Percentiles rank a stretch among this genome's conserved stretches.
phyloP scores from a whole-genome alignment of 2,797 vertebrate genomes.

The Kryptolebias ocellatus region DNA sequence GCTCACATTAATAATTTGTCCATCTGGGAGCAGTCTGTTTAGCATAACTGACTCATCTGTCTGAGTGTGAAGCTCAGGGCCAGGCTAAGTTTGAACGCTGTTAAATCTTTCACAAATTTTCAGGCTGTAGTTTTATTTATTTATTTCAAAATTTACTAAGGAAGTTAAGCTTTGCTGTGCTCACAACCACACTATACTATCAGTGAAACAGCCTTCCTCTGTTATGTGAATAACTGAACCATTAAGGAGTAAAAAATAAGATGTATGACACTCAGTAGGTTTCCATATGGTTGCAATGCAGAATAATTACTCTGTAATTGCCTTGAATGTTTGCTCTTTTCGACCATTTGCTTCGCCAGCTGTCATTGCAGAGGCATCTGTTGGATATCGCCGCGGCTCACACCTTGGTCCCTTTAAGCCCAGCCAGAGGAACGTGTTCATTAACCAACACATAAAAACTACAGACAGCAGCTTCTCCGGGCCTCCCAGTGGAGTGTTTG shows the following conservation, averaged over 20 bases:
- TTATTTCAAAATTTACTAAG: slow-evolving; percentile 14
- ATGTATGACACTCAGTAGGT: slow-evolving; percentile 63
- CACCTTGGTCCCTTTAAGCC: slow-evolving; percentile 56
- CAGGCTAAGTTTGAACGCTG: slow-evolving; percentile 22
- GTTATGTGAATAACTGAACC: slow-evolving; percentile 38
- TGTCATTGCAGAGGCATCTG: slow-evolving; percentile 69
- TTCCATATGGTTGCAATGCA: slow-evolving; percentile 76
- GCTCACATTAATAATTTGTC: slow-evolving; percentile 62
- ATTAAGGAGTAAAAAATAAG: slow-evolving; percentile 58
- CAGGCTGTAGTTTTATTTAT: slow-evolving; percentile 21
- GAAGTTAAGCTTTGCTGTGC: slow-evolving; percentile 10
- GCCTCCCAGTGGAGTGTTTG: slow-evolving; percentile 34
- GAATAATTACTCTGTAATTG: slow-evolving; percentile 80
- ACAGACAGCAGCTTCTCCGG: slow-evolving; percentile 20
- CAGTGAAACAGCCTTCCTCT: slow-evolving; percentile 30
- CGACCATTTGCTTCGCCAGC: slow-evolving; percentile 77
- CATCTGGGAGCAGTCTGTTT: slow-evolving; percentile 66
- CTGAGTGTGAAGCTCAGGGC: slow-evolving; percentile 31
- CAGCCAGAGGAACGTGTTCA: slow-evolving; percentile 56
- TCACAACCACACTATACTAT: slow-evolving; percentile 30
- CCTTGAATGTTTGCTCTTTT: slow-evolving; percentile 76
- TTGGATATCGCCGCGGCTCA: slow-evolving; percentile 44
- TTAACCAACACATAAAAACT: slow-evolving; percentile 61
- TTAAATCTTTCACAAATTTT: slow-evolving; percentile 17
- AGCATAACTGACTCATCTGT: slow-evolving; percentile 65